phyloP scores from a whole-genome alignment of 2,888 invertebrate genomes.

The Hemithea aestivaria region DNA sequence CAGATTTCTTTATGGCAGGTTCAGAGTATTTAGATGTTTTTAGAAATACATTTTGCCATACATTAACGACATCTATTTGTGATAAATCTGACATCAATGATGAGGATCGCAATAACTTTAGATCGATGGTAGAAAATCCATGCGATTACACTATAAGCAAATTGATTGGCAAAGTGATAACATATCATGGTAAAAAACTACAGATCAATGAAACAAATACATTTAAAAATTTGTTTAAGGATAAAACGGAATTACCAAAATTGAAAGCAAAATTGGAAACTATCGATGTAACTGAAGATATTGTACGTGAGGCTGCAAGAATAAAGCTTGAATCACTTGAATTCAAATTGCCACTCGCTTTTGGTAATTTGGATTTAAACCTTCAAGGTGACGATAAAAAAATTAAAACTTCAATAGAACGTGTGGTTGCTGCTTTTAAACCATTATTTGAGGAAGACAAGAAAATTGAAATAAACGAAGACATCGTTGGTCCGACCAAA shows the following conservation, averaged over 20 bases:
- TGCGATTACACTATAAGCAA: constrained; percentile 28
- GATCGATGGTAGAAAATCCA: constrained; percentile 24
- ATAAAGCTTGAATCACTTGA: constrained; percentile 23
- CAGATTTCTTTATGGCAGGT: constrained; percentile 32
- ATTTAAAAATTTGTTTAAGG: constrained; percentile 24
- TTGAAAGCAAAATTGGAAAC: constrained; percentile 26
- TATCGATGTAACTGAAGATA: constrained; percentile 23
- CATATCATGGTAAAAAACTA: constrained; percentile 19
- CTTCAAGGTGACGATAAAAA: constrained; percentile 18
- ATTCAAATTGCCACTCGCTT: constrained; percentile 32
- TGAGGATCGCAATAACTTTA: constrained; percentile 20
- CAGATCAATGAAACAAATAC: constrained; percentile 21
- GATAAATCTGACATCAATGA: constrained; percentile 23
- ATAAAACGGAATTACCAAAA: constrained; percentile 12
- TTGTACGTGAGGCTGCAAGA: constrained; percentile 28
- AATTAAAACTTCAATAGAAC: constrained; percentile 17
- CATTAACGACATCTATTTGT: constrained; percentile 26
- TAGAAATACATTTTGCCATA: constrained; percentile 29
- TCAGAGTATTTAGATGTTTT: constrained; percentile 25
- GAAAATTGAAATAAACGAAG: constrained; percentile 27
- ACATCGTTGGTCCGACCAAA: constrained; percentile 30
- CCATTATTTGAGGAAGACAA: constrained; percentile 13
- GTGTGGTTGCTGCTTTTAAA: constrained; percentile 17
- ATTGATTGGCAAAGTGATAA: constrained; percentile 32
- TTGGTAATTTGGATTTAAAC: constrained; percentile 38